Percentiles rank a stretch among this genome's conserved stretches.
Evolutionary conservation across 2,113 vertebrate genomes (phyloP).

Genomic region (Amblyopsis rosae): DNA sequence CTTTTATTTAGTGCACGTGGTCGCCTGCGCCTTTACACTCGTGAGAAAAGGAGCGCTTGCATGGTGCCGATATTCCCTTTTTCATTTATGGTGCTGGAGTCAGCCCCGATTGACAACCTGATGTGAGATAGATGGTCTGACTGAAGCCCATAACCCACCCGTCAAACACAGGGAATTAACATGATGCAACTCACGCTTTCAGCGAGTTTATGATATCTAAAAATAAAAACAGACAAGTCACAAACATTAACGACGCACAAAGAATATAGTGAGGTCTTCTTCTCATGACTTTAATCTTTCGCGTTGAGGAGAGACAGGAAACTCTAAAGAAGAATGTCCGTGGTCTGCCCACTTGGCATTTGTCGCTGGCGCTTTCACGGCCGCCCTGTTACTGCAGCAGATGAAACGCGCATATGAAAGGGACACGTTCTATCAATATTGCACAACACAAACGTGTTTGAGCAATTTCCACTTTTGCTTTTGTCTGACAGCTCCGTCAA

Average conservation of each 20-base stretch:
- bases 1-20: too few relatives aligned
- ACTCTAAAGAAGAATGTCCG: too few relatives aligned
- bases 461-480: conserved; percentile 59
- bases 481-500: conserved; percentile 61
- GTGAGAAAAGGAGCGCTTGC: conserved; percentile 28
- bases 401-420: background rate
- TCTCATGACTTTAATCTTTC: conserved; percentile 18
- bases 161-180: conserved; percentile 35
- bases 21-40: conserved; percentile 1
- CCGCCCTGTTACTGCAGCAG: conserved; percentile 15
- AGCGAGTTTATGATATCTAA: too few relatives aligned
- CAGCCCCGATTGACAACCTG: conserved; percentile 60
- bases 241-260: conserved; percentile 8
- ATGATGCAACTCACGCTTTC: background rate
- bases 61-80: conserved; percentile 35
- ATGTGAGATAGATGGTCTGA: conserved; percentile 41
- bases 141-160: conserved; percentile 7
- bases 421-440: conserved; percentile 60
- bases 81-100: conserved; percentile 63
- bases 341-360: background rate
- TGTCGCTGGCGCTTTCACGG: too few relatives aligned
- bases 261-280: background rate
- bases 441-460: conserved; percentile 56
- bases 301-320: background rate
- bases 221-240: background rate